Evolutionary conservation across 2,113 vertebrate species (phyloP).

Genomic region (Canis aureus): DNA sequence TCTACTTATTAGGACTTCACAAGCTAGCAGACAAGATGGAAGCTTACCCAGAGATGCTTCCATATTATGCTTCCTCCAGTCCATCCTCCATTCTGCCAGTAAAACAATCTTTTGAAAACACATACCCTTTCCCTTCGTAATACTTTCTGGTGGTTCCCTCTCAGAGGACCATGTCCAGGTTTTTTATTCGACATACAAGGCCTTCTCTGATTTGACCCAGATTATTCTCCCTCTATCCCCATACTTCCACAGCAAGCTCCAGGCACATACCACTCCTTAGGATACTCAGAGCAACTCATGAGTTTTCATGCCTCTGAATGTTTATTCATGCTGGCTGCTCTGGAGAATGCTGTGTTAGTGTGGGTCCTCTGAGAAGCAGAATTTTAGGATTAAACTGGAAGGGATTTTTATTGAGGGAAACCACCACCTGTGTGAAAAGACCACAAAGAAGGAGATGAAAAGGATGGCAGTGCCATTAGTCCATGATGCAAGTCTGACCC

Average conservation of each 20-base stretch:
- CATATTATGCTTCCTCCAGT: background rate
- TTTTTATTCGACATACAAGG: background rate
- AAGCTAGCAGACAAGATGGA: background rate
- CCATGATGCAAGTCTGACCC: conserved; percentile 16
- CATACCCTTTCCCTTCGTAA: background rate
- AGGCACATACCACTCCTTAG: background rate
- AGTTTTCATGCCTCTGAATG: background rate
- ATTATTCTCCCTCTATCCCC: background rate
- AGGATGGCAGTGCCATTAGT: background rate
- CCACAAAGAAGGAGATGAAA: background rate
- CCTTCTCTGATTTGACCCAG: background rate
- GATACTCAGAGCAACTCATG: background rate
- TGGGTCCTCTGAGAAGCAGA: background rate
- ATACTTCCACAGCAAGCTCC: background rate
- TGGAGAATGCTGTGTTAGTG: conserved; percentile 12
- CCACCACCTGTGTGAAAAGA: background rate
- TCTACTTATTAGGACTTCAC: background rate
- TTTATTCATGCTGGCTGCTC: background rate
- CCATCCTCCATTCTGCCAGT: background rate
- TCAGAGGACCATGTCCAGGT: background rate
- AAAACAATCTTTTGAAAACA: background rate
- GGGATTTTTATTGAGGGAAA: background rate
- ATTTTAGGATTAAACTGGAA: background rate
- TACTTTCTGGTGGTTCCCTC: background rate
- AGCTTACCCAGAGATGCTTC: background rate